Evolutionary conservation across 1,140 invertebrate species (phyloP), one percentile per base, ranked within the genome.

Genomic region (Aphaenogaster ashmeadi): DNA sequence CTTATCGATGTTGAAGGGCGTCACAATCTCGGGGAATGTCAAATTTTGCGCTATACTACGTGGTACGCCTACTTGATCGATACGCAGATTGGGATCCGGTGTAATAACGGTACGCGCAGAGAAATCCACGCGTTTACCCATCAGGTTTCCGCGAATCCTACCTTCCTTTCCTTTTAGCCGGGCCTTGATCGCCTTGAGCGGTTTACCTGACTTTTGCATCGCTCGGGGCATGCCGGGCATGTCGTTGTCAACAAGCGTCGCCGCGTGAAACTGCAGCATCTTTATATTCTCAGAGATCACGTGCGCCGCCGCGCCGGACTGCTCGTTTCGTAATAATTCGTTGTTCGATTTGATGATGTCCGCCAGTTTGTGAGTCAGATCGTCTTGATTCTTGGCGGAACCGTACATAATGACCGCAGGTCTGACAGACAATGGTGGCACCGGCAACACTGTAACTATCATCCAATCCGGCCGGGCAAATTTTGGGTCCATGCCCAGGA

Each of bases 51-150:
- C 99, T 93, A 99, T 99, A 50, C 98, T 99, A 80, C 99, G 96
- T 0, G 99, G 99, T 0, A 99, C 99, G 67, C 99, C 99, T 58
- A 99, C 99, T 96, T 99, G 99, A 95, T 99, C 99, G 93, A 99
- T 99, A 86, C 98, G 97, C 52, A 99, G 96, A 96, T 99, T 99
- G 0, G 99, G 99, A 97, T 99, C 99, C 0, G 99, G 99, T 9
- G 99, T 99, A 93, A 99, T 99, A 88, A 99, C 99, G 93, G 99
- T 99, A 95, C 99, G 97, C 8, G 99, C 99, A 0, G 99, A 99
- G 93, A 99, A 99, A 93, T 99, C 99, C 0, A 99, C 99, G 96
- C 99, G 98, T 95, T 99, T 99, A 84, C 99, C 99, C 99, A 99
- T 99, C 90, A 99, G 96, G 94, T 99, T 99, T 92, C 99, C 99